phyloP scores from a whole-genome alignment of 2,888 invertebrate genomes.

The Parapristionchus giblindavisi region DNA sequence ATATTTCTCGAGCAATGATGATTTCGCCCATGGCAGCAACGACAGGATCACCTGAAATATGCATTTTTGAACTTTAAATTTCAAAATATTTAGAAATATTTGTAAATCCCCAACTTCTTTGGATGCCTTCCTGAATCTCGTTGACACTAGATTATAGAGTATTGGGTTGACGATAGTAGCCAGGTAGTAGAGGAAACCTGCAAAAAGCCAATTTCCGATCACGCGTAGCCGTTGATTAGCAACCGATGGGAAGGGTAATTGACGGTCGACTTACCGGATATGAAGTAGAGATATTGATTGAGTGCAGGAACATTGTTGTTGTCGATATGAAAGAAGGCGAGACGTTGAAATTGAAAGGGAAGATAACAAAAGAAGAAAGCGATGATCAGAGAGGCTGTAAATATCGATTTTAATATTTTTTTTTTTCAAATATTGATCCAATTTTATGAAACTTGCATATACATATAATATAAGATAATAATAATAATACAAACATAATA shows the following conservation, averaged over 20 bases:
- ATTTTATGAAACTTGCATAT: background rate
- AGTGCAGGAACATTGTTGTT: slow-evolving; percentile 42
- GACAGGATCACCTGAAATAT: slow-evolving; percentile 26
- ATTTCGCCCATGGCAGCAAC: background rate
- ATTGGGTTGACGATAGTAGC: slow-evolving; percentile 59
- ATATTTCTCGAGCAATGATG: background rate
- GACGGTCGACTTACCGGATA: slow-evolving; percentile 48
- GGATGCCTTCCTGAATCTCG: slow-evolving; percentile 54
- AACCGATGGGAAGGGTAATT: background rate
- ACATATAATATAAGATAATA: background rate
- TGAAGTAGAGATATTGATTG: slow-evolving; percentile 57
- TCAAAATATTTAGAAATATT: background rate
- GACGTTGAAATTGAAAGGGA: slow-evolving; percentile 59
- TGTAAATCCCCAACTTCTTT: slow-evolving; percentile 45
- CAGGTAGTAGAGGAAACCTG: slow-evolving; percentile 58
- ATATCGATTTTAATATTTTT: too few relatives aligned
- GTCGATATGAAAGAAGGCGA: slow-evolving; percentile 56
- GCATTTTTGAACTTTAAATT: background rate
- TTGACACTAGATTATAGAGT: slow-evolving; percentile 56
- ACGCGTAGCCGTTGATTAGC: background rate
- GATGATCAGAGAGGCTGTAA: slow-evolving; percentile 55
- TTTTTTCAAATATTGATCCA: background rate
- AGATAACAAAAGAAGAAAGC: slow-evolving; percentile 61
- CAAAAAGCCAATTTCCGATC: slow-evolving; percentile 41
- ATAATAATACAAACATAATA: background rate